Conservation (phyloP, 2,797 vertebrate species). For the Myioborus melanocephalus region DNA sequence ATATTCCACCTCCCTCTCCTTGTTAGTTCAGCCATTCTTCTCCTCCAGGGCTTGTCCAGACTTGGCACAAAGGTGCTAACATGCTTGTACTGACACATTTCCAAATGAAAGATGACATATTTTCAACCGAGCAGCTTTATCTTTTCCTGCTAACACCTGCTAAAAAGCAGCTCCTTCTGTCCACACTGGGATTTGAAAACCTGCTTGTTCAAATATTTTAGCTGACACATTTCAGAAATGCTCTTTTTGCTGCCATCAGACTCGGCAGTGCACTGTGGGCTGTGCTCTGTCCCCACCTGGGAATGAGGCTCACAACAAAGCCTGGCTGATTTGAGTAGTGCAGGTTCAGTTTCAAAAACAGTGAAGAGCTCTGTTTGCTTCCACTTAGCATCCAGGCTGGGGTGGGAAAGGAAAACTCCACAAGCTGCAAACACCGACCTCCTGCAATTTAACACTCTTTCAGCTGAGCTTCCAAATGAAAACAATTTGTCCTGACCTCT, state of each 20-base stretch:
- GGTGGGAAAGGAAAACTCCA: neutral
- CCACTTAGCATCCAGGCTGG: neutral
- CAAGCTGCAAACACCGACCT: fast-evolving
- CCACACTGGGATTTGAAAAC: slow-evolving; percentile 25
- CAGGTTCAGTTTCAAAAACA: neutral
- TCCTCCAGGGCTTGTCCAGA: slow-evolving; percentile 12
- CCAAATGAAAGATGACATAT: slow-evolving; percentile 54
- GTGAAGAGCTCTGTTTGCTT: neutral
- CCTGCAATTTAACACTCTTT: neutral
- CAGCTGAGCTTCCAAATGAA: neutral
- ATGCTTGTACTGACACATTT: slow-evolving; percentile 33
- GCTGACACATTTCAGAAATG: slow-evolving; percentile 36
- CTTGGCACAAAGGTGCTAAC: slow-evolving; percentile 35
- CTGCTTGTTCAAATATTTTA: slow-evolving; percentile 25
- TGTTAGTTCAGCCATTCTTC: neutral
- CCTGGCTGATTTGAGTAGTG: neutral
- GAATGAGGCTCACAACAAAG: neutral
- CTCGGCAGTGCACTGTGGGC: neutral
- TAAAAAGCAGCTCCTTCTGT: slow-evolving; percentile 45
- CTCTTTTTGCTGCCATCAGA: neutral
- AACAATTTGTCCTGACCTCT: neutral
- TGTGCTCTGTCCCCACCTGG: neutral
- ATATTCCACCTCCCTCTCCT: neutral
- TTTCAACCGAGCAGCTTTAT: slow-evolving; percentile 45
- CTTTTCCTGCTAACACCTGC: slow-evolving; percentile 52